Evolutionary conservation across 2,888 invertebrate species (phyloP), one percentile per base, ranked within the genome.

Genomic region (Drosophila robusta): DNA sequence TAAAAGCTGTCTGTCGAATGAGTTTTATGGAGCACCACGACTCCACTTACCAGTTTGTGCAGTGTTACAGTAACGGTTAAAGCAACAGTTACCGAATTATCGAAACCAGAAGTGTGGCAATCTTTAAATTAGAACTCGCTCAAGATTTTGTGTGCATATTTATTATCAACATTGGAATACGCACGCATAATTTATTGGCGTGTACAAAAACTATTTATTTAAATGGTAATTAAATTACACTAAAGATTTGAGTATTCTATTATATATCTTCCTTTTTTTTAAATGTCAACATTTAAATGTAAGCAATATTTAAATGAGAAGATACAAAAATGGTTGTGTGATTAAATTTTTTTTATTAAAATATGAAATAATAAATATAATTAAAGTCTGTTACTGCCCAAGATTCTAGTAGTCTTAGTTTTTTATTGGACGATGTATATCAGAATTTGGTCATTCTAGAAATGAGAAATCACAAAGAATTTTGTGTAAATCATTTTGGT

Each of bases 11-110:
- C 46, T 29, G 52, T 68, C 56, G 63, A 76, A 66, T 81, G 57
- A 88, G 81, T 64, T 83, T 72, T 80, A 54, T 72, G 60, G 77
- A 76, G 65, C 82, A 76, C 12, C 51, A 51, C 61, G 60, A 45
- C 75, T 79, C 75, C 75, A 42, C 36, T 79, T 75, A 64, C 79
- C 75, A 51, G 80, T 70, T 62, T 76, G 65, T 68, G 75, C 41
- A 49, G 74, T 57, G 68, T 58, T 47, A 74, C 69, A 46, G 56
- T 75, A 42, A 78, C 69, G 63, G 75, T 63, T 78, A 49, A 18
- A 26, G 39, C 39, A 41, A 62, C 61, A 49, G 72, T 76, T 76
- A 71, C 24, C 58, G 38, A 54, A 70, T 56, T 45, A 45, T 50
- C 49, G 8, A 46, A 50, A 55, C 42, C 57, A 77, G 54, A 54